Percentiles rank a stretch among this genome's conserved stretches.
phyloP scores from a whole-genome alignment of 2,797 vertebrate genomes.

The Esox lucius region DNA sequence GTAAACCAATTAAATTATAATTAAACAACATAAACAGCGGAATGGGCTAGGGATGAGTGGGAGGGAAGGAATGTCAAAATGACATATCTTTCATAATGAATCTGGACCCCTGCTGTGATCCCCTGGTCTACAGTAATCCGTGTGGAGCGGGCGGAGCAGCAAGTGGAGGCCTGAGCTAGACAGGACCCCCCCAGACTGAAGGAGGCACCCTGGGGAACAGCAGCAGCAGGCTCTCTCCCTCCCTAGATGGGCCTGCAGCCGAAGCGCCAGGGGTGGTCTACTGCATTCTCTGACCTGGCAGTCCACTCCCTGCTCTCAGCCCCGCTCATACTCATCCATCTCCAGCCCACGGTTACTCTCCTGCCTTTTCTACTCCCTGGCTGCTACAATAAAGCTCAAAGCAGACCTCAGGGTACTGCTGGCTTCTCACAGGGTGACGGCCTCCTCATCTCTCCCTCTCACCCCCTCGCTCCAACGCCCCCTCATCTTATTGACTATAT shows the following conservation, averaged over 20 bases:
- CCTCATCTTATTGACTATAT: background rate
- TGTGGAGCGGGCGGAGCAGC: slow-evolving; percentile 18
- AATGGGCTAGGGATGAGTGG: background rate
- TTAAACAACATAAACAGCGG: background rate
- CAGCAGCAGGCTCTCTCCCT: slow-evolving; percentile 6
- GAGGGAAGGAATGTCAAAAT: too few relatives aligned
- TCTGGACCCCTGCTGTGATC: slow-evolving; percentile 13
- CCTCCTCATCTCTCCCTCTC: background rate
- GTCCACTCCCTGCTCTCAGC: background rate
- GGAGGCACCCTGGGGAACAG: slow-evolving; percentile 30
- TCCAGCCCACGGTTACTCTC: background rate
- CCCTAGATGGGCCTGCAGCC: background rate
- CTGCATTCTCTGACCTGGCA: background rate
- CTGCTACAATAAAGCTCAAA: background rate
- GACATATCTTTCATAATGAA: slow-evolving; percentile 53
- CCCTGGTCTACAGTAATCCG: slow-evolving; percentile 21
- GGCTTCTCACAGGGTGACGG: slow-evolving; percentile 4
- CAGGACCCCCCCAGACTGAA: slow-evolving; percentile 23
- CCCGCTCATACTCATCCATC: background rate
- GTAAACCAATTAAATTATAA: background rate
- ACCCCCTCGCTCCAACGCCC: background rate
- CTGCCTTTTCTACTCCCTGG: slow-evolving; percentile 4
- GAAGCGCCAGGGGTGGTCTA: background rate
- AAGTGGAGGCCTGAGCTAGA: slow-evolving; percentile 18
- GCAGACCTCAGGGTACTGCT: slow-evolving; percentile 14